phyloP scores from a whole-genome alignment of 35 echinoderm and acorn worm species.

The Chiridota heheva region DNA sequence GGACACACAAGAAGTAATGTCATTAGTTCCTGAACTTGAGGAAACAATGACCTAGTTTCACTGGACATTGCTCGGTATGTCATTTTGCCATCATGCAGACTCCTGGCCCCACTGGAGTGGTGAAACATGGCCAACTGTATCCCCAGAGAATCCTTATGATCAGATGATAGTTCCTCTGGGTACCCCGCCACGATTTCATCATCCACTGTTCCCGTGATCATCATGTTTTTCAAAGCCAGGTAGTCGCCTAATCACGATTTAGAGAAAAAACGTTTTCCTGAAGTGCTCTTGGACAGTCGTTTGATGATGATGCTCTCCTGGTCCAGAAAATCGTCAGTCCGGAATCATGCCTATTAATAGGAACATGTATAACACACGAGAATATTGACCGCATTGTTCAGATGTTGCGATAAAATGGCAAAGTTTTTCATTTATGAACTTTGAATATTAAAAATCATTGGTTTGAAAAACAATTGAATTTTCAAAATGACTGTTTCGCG shows the following conservation, averaged over 20 bases:
- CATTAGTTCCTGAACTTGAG: neutral
- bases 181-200: neutral
- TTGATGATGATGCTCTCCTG: constrained; percentile 22
- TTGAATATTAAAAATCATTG: no score
- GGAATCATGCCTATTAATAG: no score
- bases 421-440: no score
- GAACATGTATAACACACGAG: no score
- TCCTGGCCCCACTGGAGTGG: constrained; percentile 15
- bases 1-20: constrained; percentile 21
- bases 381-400: no score
- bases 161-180: constrained; percentile 1
- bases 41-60: constrained; percentile 26
- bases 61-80: constrained; percentile 12
- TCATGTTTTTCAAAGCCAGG: constrained; percentile 3
- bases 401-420: no score
- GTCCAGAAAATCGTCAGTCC: constrained; percentile 17
- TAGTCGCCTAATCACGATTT: constrained; percentile 11
- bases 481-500: no score
- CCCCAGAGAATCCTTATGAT: constrained; percentile 30
- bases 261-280: neutral
- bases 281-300: neutral
- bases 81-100: constrained; percentile 16
- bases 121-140: constrained; percentile 49
- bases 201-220: constrained; percentile 10
- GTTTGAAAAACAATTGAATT: no score